phyloP scores from a whole-genome alignment of 2,797 vertebrate species.

The Hoplostethus atlanticus region DNA sequence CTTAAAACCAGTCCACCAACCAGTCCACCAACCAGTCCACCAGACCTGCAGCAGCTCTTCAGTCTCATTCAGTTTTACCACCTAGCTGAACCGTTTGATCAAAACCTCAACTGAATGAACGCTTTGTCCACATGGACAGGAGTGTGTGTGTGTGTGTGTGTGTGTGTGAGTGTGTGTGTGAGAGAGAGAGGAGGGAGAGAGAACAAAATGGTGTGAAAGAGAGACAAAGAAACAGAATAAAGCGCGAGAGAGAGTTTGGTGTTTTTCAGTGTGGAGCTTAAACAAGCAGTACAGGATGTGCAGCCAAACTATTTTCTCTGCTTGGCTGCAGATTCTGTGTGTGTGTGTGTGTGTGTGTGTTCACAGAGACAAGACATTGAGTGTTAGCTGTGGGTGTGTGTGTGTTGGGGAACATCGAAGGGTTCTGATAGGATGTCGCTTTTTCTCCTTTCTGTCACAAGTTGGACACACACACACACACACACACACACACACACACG shows the following conservation, averaged over 20 bases:
- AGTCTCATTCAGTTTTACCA: conserved; percentile 48
- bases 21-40: conserved; percentile 4
- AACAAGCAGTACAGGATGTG: conserved; percentile 82
- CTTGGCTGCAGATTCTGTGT: conserved; percentile 71
- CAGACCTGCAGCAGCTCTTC: conserved; percentile 44
- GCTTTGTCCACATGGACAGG: conserved; percentile 70
- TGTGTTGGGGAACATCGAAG: conserved; percentile 3
- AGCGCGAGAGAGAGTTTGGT: conserved; percentile 64
- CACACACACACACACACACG: background rate
- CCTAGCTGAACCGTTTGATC: conserved; percentile 64
- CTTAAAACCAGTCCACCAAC: no score
- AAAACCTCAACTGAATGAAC: conserved; percentile 72
- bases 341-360: conserved; percentile 32
- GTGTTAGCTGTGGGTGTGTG: background rate
- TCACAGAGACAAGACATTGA: no score
- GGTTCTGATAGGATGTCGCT: conserved; percentile 56
- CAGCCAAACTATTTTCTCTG: conserved; percentile 84
- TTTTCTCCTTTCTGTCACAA: conserved; percentile 61
- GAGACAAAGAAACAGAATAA: conserved; percentile 52
- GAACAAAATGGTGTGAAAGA: background rate
- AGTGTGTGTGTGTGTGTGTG: conserved; percentile 22
- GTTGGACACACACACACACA: conserved; percentile 29
- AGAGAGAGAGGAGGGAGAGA: conserved; percentile 43
- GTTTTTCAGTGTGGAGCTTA: conserved; percentile 78
- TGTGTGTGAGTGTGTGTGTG: background rate